Evolutionary conservation across 2,113 vertebrate species (phyloP).

Genomic region (Petroica traversi): DNA sequence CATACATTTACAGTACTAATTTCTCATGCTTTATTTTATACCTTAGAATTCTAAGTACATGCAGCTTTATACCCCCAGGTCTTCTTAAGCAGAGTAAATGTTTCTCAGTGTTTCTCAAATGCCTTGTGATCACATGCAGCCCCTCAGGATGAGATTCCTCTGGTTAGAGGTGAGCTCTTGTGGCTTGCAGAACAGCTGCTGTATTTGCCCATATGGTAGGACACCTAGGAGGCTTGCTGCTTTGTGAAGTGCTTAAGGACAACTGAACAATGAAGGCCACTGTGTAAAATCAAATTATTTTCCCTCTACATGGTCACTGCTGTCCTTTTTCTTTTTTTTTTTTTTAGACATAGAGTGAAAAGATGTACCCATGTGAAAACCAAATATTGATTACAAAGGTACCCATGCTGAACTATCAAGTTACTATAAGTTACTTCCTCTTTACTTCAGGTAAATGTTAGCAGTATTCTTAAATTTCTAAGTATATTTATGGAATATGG

Average conservation of each 20-base stretch:
- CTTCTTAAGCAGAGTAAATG: not conserved
- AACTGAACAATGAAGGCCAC: not conserved
- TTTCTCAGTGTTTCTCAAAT: not conserved
- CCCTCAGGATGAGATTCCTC: not conserved
- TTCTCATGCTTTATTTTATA: not conserved
- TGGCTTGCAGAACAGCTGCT: not conserved
- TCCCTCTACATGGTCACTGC: not conserved
- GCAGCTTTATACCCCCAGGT: not conserved
- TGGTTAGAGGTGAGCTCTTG: not conserved
- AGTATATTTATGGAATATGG: not conserved
- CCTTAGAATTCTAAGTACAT: not conserved
- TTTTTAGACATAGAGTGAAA: not conserved
- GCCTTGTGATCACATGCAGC: not conserved
- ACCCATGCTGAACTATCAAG: not conserved
- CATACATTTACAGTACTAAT: not conserved
- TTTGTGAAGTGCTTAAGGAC: not conserved
- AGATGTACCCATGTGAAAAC: not conserved
- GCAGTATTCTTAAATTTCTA: not conserved
- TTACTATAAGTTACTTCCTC: not conserved
- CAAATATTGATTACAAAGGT: not conserved
- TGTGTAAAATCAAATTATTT: not conserved
- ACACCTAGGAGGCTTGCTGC: not conserved
- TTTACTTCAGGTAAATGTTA: not conserved
- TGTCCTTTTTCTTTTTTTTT: not conserved
- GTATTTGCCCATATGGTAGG: not conserved